Evolutionary conservation across 2,888 invertebrate genomes (phyloP).

Genomic region (Himalopsyche japonica): DNA sequence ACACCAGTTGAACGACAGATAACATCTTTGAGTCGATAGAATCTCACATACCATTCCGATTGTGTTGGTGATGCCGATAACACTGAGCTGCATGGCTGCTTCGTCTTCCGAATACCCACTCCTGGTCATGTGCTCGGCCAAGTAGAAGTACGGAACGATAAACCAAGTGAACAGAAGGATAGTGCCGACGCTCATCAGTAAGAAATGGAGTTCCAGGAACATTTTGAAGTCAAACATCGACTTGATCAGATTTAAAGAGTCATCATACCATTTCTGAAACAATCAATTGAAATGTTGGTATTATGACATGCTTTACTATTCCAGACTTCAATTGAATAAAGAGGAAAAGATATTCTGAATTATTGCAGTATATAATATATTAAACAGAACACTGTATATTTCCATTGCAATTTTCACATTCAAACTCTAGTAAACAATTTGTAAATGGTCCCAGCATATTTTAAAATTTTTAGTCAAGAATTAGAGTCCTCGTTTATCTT

Average conservation of each 20-base stretch:
- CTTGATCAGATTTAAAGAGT: slow-evolving; percentile 66
- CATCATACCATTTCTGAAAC: slow-evolving; percentile 74
- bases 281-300: background rate
- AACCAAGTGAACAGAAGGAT: slow-evolving; percentile 90
- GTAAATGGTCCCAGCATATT: too few relatives aligned
- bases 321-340: background rate
- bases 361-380: too few relatives aligned
- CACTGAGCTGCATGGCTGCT: slow-evolving; percentile 79
- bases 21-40: background rate
- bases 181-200: slow-evolving; percentile 82
- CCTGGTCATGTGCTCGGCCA: slow-evolving; percentile 80
- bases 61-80: slow-evolving; percentile 88
- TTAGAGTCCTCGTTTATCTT: too few relatives aligned
- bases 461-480: too few relatives aligned
- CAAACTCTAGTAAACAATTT: too few relatives aligned
- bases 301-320: background rate
- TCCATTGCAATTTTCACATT: too few relatives aligned
- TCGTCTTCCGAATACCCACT: slow-evolving; percentile 72
- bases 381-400: too few relatives aligned
- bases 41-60: slow-evolving; percentile 75
- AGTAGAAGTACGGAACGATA: slow-evolving; percentile 93
- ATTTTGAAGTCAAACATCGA: slow-evolving; percentile 80
- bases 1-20: too few relatives aligned
- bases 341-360: too few relatives aligned
- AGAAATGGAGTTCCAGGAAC: slow-evolving; percentile 76